These are phyloP conservation scores for Penaeus chinensis DNA, from an alignment of 1,140 invertebrate genomes.

Conservation along the genomic window DNA sequence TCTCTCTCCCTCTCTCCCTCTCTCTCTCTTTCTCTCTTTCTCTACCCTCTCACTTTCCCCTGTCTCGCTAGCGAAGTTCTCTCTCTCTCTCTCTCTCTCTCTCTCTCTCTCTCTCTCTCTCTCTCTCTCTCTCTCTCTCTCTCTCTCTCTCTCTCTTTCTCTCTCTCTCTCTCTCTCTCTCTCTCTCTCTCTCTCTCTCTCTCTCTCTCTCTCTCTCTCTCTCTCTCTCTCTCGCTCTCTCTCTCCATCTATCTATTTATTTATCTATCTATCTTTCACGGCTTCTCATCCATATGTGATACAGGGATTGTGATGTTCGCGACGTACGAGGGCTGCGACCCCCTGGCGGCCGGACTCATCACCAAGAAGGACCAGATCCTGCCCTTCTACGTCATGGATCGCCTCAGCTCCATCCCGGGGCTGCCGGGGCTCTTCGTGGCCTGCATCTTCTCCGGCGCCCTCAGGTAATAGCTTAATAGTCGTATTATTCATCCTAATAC, in stretches of 20 bases:
- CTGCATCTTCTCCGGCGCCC: slow-evolving; percentile 13
- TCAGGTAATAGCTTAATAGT: background rate
- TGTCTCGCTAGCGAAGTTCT: background rate
- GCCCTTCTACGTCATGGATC: slow-evolving; percentile 28
- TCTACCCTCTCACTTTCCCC: background rate
- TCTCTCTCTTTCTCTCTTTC: background rate
- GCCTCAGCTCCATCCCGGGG: slow-evolving; percentile 3
- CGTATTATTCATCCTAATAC: too few relatives aligned
- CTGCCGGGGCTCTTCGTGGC: slow-evolving; percentile 4
- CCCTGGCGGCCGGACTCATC: slow-evolving; percentile 9
- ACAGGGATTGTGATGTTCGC: background rate
- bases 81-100: too few relatives aligned
- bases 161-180: too few relatives aligned
- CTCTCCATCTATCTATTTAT: too few relatives aligned
- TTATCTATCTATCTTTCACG: too few relatives aligned
- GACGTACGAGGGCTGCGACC: slow-evolving; percentile 12
- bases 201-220: too few relatives aligned
- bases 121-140: too few relatives aligned
- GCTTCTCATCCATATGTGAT: too few relatives aligned
- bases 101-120: too few relatives aligned
- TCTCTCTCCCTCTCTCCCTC: slow-evolving; percentile 33
- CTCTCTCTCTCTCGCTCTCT: too few relatives aligned
- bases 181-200: too few relatives aligned
- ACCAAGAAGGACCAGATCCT: slow-evolving; percentile 4
- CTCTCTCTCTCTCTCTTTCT: too few relatives aligned